Evolutionary conservation across 2,888 invertebrate species (phyloP).

Genomic region (Luperina nickerlii): DNA sequence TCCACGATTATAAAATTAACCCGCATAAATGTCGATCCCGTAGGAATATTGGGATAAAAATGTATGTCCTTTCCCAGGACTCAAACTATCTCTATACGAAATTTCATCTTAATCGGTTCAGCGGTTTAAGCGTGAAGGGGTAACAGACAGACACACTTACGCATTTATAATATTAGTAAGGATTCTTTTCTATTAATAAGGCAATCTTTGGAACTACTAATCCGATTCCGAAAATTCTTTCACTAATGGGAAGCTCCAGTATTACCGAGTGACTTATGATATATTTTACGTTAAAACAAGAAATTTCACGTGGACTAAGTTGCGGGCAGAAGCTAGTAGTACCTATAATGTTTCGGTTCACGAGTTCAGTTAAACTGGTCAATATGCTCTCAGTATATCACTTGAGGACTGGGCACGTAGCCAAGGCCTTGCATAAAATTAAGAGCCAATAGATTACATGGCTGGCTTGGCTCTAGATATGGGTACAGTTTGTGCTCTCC

Average conservation of each 20-base stretch:
- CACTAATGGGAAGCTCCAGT: background rate
- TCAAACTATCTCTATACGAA: no score
- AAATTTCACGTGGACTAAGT: background rate
- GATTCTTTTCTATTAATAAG: no score
- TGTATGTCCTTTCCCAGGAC: no score
- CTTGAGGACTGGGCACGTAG: conserved; percentile 55
- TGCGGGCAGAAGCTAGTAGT: background rate
- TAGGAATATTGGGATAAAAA: no score
- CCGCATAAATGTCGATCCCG: no score
- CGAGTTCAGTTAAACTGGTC: conserved; percentile 52
- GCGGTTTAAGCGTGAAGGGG: no score
- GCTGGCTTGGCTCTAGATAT: conserved; percentile 41
- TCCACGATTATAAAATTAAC: background rate
- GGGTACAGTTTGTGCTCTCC: conserved; percentile 20
- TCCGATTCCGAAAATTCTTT: background rate
- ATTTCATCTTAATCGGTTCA: no score
- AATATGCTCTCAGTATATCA: conserved; percentile 60
- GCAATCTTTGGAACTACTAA: background rate
- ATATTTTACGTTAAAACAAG: background rate
- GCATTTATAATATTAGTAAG: no score
- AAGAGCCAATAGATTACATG: conserved; percentile 61
- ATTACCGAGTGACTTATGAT: background rate
- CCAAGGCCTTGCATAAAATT: conserved; percentile 64
- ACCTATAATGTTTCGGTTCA: conserved; percentile 33
- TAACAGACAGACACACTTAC: no score